phyloP scores from a whole-genome alignment of 2,113 vertebrate genomes.

The Ceyx cyanopectus region DNA sequence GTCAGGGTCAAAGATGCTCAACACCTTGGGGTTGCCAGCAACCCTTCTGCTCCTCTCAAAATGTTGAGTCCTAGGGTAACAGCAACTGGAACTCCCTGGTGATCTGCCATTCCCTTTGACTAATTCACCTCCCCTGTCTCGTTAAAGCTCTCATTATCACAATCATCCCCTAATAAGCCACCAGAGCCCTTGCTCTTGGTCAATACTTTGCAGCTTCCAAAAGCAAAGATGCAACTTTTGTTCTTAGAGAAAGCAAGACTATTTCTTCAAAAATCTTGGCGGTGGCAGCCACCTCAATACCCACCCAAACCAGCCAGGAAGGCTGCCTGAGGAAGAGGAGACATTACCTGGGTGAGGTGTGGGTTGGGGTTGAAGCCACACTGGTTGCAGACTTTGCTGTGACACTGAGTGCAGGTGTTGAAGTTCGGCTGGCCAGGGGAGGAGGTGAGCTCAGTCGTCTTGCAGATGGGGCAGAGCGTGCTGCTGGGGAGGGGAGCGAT shows the following conservation, averaged over 20 bases:
- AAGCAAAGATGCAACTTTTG: neutral
- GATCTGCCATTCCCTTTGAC: neutral
- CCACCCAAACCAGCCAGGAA: rapidly evolving
- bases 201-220: neutral
- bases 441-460: slow-evolving; percentile 93
- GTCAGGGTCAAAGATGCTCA: neutral
- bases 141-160: neutral
- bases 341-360: slow-evolving; percentile 94
- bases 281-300: rapidly evolving
- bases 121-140: neutral
- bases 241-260: neutral
- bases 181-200: neutral
- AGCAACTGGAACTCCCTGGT: neutral
- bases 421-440: slow-evolving; percentile 88
- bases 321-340: neutral
- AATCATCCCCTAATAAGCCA: neutral
- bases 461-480: slow-evolving; percentile 97
- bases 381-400: slow-evolving; percentile 95
- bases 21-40: neutral
- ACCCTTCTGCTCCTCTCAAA: neutral
- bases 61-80: neutral
- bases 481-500: slow-evolving; percentile 98
- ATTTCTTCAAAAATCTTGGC: rapidly evolving
- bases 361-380: slow-evolving; percentile 99
- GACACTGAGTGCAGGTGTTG: slow-evolving; percentile 96